Evolutionary conservation across 2,113 vertebrate species (phyloP).

Genomic region (Boulengeromyrus knoepffleri): DNA sequence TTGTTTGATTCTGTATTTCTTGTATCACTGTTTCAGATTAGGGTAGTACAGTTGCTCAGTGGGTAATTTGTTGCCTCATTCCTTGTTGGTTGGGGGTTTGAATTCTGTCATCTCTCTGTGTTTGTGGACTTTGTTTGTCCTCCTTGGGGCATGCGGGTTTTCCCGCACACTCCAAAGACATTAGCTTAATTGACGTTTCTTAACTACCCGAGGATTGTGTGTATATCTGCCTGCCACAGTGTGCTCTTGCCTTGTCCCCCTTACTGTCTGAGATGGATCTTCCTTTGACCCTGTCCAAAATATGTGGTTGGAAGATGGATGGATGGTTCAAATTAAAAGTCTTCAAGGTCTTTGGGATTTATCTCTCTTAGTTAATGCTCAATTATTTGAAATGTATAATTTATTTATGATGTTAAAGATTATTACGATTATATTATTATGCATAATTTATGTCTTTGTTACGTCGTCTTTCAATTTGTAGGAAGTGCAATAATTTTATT

Average conservation of each 20-base stretch:
- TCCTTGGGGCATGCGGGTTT: neutral
- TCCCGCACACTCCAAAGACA: neutral
- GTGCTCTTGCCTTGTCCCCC: neutral
- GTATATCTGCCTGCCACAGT: neutral
- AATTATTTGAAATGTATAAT: neutral
- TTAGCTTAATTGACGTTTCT: neutral
- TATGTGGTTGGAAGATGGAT: neutral
- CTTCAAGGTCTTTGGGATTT: neutral
- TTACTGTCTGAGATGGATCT: neutral
- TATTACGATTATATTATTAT: neutral
- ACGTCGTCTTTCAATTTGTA: neutral
- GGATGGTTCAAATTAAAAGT: neutral
- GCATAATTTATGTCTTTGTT: neutral
- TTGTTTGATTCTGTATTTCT: neutral
- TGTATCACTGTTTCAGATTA: neutral
- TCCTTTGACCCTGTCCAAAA: neutral
- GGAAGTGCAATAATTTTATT: neutral
- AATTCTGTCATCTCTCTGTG: neutral
- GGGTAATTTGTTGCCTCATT: neutral
- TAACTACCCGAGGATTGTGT: neutral
- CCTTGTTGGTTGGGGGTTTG: neutral
- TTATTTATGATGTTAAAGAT: neutral
- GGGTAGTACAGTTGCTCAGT: neutral
- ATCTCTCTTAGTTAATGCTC: neutral
- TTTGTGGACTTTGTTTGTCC: neutral